phyloP scores from a whole-genome alignment of 2,113 vertebrate genomes.

The Salvelinus fontinalis region DNA sequence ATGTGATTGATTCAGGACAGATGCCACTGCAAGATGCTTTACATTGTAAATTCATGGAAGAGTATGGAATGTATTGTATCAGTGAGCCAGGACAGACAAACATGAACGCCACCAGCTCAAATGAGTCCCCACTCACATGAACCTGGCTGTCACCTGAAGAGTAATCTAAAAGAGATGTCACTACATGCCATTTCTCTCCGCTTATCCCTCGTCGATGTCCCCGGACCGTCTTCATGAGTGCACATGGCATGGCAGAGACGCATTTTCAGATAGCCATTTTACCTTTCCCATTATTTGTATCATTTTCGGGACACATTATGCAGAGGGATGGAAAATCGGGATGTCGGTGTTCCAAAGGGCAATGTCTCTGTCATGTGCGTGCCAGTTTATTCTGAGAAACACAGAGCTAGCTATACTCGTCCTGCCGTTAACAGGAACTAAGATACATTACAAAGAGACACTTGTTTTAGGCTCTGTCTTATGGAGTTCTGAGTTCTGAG shows the following conservation, averaged over 20 bases:
- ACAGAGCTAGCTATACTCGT: too few relatives aligned
- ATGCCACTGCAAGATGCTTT: not conserved
- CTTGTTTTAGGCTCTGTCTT: too few relatives aligned
- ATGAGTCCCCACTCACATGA: constrained; percentile 5
- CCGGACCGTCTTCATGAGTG: not conserved
- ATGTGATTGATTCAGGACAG: not conserved
- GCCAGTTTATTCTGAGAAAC: constrained; percentile 1
- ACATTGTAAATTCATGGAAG: not conserved
- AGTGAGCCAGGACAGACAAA: not conserved
- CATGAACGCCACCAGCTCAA: not conserved
- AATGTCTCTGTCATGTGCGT: constrained; percentile 14
- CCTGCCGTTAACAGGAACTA: too few relatives aligned
- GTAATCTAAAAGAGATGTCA: constrained; percentile 7
- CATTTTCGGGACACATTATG: constrained; percentile 17
- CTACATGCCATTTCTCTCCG: constrained; percentile 13
- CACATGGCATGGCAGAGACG: constrained; percentile 9
- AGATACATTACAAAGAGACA: too few relatives aligned
- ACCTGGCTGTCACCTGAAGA: constrained; percentile 13
- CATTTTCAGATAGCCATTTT: constrained; percentile 26
- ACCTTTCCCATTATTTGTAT: constrained; percentile 25
- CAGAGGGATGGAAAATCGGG: constrained; percentile 8
- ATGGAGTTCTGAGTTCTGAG: too few relatives aligned
- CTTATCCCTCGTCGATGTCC: constrained; percentile 16
- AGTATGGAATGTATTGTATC: not conserved
- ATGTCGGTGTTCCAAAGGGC: constrained; percentile 20